Base-by-base conservation (phyloP, 2,113 vertebrate species). In the Chloropsis hardwickii region DNA sequence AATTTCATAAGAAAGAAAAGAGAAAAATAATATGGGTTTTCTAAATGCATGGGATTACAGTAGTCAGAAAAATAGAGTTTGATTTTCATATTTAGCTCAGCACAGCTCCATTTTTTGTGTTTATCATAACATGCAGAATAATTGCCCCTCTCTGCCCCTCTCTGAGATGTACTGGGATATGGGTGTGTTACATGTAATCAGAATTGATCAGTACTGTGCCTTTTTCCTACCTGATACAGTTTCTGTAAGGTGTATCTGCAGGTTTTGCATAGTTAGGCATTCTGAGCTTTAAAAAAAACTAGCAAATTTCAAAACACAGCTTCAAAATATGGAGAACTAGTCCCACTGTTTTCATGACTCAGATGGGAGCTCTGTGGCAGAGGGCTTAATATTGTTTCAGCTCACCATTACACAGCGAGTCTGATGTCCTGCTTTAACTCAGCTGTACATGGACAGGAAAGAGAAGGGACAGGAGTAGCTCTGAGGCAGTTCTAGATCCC, bases 341-440 rank as follows among this genome's bases (percentile, higher is more conserved):
- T 48, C 19, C 18, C 35, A 21, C 31, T 18, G 4, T 76, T 72
- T 13, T 71, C 16, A 9, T 23, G 6, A 60, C 22, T 94, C 62
- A 51, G 24, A 14, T 1, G 3, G 57, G 24, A 54, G 28, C 16
- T 64, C 40, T n/a, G 66, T 44, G 57, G 12, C n/a, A 80, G 25
- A 40, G 33, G 12, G 22, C 39, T 50, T 74, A 17, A 47, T 33
- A 12, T 3, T 14, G 27, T 51, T 70, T 67, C 27, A 15, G 33
- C 27, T 76, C 53, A 39, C 27, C 0, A 2, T 71, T 64, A 50
- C 35, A 14, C 28, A n/a, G 54, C 0, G 0, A 88, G 9, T 24
- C 45, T 67, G 48, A 76, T 42, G 40, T 11, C 13, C 50, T 81
- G 24, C 51, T 86, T 48, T 67, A 64, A 64, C 27, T 64, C 37